phyloP scores from a whole-genome alignment of 2,113 vertebrate species.

The Albula goreensis region DNA sequence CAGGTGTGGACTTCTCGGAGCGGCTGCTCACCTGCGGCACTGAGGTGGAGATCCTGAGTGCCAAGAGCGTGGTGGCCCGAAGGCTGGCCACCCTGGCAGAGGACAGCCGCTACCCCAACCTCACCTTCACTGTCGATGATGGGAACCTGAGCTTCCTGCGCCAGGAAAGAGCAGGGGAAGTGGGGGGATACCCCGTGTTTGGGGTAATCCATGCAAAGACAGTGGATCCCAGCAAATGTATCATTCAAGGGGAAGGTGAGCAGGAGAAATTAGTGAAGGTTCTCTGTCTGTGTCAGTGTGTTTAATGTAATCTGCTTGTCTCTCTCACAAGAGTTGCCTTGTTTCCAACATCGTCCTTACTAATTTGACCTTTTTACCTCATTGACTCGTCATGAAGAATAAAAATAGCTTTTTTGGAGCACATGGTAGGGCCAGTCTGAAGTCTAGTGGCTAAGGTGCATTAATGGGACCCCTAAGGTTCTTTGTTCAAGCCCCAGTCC shows the following conservation, averaged over 20 bases:
- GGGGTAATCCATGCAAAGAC: slow-evolving; percentile 74
- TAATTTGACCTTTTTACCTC: no score
- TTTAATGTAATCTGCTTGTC: no score
- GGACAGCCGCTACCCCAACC: slow-evolving; percentile 52
- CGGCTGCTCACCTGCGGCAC: slow-evolving; percentile 78
- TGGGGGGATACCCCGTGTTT: slow-evolving; percentile 78
- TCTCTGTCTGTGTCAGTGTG: not conserved
- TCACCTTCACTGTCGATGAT: slow-evolving; percentile 55
- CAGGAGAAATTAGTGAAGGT: not conserved
- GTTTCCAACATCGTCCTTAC: no score
- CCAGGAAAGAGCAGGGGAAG: slow-evolving; percentile 72
- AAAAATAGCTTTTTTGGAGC: no score
- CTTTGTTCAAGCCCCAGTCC: no score
- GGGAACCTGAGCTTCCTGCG: slow-evolving; percentile 76
- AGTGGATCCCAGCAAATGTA: slow-evolving; percentile 78
- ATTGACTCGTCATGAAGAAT: no score
- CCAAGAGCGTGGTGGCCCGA: slow-evolving; percentile 76
- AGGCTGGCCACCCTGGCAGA: slow-evolving; percentile 73
- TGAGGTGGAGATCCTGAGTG: slow-evolving; percentile 79
- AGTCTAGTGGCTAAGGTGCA: no score
- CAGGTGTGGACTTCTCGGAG: slow-evolving; percentile 79
- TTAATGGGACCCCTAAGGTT: no score
- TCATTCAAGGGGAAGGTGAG: slow-evolving; percentile 84
- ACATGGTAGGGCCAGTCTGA: no score
- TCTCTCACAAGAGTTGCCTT: no score